phyloP scores from a whole-genome alignment of 2,888 invertebrate genomes.

The Eurytoma adleriae region DNA sequence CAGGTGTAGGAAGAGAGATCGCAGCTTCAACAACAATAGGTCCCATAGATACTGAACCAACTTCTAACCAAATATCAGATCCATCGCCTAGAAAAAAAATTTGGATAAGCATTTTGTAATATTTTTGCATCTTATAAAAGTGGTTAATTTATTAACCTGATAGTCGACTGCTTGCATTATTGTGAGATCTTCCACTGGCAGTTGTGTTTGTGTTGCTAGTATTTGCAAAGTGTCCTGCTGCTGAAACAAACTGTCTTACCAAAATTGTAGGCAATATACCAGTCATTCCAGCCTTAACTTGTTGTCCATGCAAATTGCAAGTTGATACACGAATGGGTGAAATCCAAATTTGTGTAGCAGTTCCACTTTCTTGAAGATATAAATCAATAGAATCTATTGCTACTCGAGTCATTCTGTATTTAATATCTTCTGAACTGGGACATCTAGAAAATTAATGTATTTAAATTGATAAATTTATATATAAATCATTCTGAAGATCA shows the following conservation, averaged over 20 bases:
- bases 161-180: slow-evolving; percentile 77
- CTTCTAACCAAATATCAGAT: slow-evolving; percentile 92
- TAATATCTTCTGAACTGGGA: slow-evolving; percentile 79
- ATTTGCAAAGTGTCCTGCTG: slow-evolving; percentile 76
- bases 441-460: slow-evolving; percentile 62
- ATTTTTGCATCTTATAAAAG: background rate
- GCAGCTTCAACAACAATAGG: slow-evolving; percentile 94
- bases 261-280: slow-evolving; percentile 88
- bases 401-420: slow-evolving; percentile 94
- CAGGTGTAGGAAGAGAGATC: slow-evolving; percentile 86
- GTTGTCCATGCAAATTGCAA: slow-evolving; percentile 96
- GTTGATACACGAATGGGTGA: slow-evolving; percentile 92
- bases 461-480: background rate
- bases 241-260: slow-evolving; percentile 82
- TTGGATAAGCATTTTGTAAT: background rate
- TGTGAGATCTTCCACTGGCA: slow-evolving; percentile 79
- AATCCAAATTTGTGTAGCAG: slow-evolving; percentile 91
- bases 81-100: slow-evolving; percentile 71
- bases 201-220: slow-evolving; percentile 84
- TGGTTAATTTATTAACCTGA: slow-evolving; percentile 63
- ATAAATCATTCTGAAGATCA: background rate
- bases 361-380: slow-evolving; percentile 92
- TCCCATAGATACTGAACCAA: slow-evolving; percentile 92
- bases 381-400: slow-evolving; percentile 93
- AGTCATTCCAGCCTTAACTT: slow-evolving; percentile 92